Conservation (phyloP, 2,113 vertebrate genomes). For the Gallinago undulata region DNA sequence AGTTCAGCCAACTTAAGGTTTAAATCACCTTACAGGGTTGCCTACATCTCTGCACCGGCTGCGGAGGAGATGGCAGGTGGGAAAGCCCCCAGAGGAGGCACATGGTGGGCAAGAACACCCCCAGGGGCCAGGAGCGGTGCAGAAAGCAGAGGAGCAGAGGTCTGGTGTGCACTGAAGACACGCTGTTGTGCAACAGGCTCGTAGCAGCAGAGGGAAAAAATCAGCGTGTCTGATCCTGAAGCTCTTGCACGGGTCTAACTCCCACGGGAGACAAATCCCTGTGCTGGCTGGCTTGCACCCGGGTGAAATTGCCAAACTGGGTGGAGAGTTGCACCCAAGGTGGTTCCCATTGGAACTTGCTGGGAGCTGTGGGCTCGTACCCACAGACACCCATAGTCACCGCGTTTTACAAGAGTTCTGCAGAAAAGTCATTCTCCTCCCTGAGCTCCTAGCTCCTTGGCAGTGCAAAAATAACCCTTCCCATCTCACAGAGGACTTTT, state of each 20-base stretch:
- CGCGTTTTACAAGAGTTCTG: not conserved
- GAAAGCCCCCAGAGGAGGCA: not conserved
- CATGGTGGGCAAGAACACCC: not conserved
- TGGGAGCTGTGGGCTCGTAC: not conserved
- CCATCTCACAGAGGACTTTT: not conserved
- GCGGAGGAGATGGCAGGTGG: not conserved
- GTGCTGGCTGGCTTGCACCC: not conserved
- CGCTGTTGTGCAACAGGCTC: not conserved
- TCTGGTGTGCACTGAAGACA: not conserved
- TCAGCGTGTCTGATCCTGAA: not conserved
- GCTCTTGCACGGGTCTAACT: not conserved
- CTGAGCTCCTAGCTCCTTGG: not conserved
- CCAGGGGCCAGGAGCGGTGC: accelerated
- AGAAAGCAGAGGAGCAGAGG: not conserved
- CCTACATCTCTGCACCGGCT: not conserved
- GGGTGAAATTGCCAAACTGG: not conserved
- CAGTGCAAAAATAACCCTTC: not conserved
- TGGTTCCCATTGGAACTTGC: not conserved
- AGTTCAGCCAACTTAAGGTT: not conserved
- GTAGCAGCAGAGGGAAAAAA: not conserved
- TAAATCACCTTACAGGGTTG: not conserved
- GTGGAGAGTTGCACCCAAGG: not conserved
- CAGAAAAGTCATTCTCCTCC: not conserved
- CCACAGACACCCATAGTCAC: not conserved
- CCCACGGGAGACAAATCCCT: not conserved